Conservation (phyloP, 2,113 vertebrate genomes). For the Herpetotheres cachinnans region DNA sequence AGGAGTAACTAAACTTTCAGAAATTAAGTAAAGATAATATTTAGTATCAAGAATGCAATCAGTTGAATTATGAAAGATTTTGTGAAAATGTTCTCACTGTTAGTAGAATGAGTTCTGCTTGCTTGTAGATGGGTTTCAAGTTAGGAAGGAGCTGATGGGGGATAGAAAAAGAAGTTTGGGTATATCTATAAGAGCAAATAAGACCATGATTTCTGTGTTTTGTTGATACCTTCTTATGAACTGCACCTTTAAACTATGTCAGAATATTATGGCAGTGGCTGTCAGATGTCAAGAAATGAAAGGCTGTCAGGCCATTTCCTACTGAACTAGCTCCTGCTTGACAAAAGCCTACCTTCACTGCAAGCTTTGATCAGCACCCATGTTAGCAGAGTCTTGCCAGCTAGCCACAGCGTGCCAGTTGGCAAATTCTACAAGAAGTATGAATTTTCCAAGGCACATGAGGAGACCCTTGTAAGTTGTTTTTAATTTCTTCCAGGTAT, state of each 20-base stretch:
- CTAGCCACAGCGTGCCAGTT: background rate
- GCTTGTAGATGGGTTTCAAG: background rate
- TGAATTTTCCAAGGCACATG: background rate
- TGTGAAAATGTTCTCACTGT: background rate
- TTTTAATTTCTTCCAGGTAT: background rate
- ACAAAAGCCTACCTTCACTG: background rate
- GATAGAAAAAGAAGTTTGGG: background rate
- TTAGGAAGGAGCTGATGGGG: background rate
- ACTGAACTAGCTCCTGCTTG: background rate
- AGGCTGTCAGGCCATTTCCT: background rate
- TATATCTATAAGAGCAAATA: background rate
- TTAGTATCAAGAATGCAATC: background rate
- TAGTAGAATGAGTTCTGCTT: background rate
- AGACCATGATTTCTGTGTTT: background rate
- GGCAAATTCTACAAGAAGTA: background rate
- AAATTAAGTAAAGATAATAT: background rate
- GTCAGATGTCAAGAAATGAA: background rate
- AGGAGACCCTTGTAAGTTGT: background rate
- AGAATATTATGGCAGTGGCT: background rate
- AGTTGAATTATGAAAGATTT: background rate
- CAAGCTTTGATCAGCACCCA: fast-evolving
- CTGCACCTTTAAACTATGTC: background rate
- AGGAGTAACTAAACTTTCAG: background rate
- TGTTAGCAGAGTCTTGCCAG: background rate
- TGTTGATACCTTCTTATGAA: background rate